Conservation (phyloP, 1,140 invertebrate species). For the Pogonomyrmex californicus region DNA sequence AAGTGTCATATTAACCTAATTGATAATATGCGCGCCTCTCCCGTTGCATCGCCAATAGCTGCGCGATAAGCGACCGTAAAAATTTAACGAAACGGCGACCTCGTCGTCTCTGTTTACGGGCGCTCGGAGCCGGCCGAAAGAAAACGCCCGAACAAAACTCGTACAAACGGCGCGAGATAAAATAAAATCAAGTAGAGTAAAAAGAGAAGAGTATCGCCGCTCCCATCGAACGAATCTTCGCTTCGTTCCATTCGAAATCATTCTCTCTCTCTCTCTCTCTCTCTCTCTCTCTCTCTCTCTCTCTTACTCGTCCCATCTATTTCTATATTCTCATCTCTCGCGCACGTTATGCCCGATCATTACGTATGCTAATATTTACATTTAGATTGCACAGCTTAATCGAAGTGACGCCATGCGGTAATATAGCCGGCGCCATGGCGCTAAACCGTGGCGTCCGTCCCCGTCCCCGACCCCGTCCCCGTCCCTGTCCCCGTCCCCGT, state of each 20-base stretch:
- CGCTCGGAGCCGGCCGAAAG: neutral
- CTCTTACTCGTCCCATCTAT: constrained; percentile 66
- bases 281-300: constrained; percentile 40
- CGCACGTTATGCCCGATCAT: constrained; percentile 80
- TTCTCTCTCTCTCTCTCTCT: constrained; percentile 37
- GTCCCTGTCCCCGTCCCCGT: constrained; percentile 66
- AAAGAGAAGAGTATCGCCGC: neutral
- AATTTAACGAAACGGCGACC: constrained; percentile 18
- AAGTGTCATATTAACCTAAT: constrained; percentile 60
- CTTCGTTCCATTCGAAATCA: constrained; percentile 25
- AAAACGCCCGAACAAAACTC: neutral
- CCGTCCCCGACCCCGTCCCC: constrained; percentile 67
- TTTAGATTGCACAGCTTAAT: constrained; percentile 85
- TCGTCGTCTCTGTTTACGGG: constrained; percentile 6
- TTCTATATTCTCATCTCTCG: constrained; percentile 72
- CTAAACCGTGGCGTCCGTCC: constrained; percentile 83
- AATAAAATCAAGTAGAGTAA: neutral
- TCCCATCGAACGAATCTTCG: neutral
- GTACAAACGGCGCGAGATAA: neutral
- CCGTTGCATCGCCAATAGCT: constrained; percentile 44
- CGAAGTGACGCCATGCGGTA: constrained; percentile 85
- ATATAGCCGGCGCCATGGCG: constrained; percentile 85
- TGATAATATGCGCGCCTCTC: constrained; percentile 49
- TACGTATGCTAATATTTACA: constrained; percentile 86
- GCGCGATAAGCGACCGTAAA: constrained; percentile 37